Base-by-base conservation (phyloP, 2,797 vertebrate genomes). In the Gadopsis marmoratus region DNA sequence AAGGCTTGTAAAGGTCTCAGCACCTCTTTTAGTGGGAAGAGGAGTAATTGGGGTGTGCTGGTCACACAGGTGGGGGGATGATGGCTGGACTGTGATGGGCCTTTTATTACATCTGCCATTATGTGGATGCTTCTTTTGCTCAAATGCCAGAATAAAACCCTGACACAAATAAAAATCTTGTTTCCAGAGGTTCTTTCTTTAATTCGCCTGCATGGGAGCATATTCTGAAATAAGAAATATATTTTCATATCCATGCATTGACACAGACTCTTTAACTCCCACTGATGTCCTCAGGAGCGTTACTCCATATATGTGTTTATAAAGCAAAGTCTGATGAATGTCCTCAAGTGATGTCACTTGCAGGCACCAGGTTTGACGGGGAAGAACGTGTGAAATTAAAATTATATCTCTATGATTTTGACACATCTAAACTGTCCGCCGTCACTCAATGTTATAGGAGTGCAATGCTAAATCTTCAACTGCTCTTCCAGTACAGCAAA, bases 1-100 rank as follows among this genome's bases (percentile, higher is more conserved):
- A 78, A 86, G 83, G 79, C 72, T 58, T 69, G 70, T 78, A 67
- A 71, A 59, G 62, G 60, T 64, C 60, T 61, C 58, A n/a, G 74
- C 50, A 7, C 48, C 78, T 80, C 71, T 81, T 48, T 65, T 85
- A 54, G 29, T 13, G 13, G 6, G 17, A 13, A 26, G 54, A 55
- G 29, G 58, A 65, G 82, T 82, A 83, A 88, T 76, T 51, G 76
- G 53, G 59, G 73, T 41, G 31, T 14, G 61, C 59, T 54, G 62
- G 53, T 78, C 29, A 69, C 35, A 67, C 23, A 33, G 68, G n/a
- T 17, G 10, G 55, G 41, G 33, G 16, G 26, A 33, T 64, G 55
- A 65, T 58, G 37, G 48, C 65, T 60, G 8, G 37, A 53, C 65
- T 60, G 8, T 59, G 61, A 70, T 76, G 12, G 53, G 37, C 33